These are phyloP conservation scores for Amphimallon solstitiale DNA, from an alignment of 2,888 invertebrate genomes.

Conservation along the genomic window DNA sequence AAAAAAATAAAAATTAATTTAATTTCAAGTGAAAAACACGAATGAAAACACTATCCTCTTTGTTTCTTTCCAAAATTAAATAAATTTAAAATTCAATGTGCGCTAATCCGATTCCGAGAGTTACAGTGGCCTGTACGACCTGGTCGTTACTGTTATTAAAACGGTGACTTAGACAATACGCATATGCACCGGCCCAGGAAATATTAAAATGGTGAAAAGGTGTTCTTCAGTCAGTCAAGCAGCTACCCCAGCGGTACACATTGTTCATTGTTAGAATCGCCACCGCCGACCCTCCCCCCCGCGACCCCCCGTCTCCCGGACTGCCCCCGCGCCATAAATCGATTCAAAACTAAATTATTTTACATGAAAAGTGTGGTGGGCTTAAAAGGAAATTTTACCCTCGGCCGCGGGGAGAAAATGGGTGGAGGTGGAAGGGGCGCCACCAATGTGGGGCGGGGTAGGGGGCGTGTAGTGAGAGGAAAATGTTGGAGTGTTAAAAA, in stretches of 20 bases:
- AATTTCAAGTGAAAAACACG: too few relatives aligned
- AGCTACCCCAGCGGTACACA: slow-evolving; percentile 22
- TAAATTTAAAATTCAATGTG: too few relatives aligned
- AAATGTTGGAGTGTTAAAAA: too few relatives aligned
- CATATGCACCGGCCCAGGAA: slow-evolving; percentile 21
- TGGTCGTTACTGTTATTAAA: too few relatives aligned
- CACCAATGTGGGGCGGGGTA: too few relatives aligned
- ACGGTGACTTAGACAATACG: slow-evolving; percentile 6
- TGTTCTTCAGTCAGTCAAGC: slow-evolving; percentile 21
- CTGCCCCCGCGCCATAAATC: slow-evolving; percentile 23
- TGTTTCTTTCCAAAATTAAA: too few relatives aligned
- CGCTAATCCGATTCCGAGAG: too few relatives aligned
- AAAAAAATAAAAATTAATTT: too few relatives aligned
- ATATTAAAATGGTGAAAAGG: slow-evolving; percentile 26
- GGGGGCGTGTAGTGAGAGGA: too few relatives aligned
- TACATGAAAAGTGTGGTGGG: slow-evolving; percentile 25
- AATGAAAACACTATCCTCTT: too few relatives aligned
- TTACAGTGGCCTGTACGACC: too few relatives aligned
- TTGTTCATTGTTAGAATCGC: slow-evolving; percentile 29
- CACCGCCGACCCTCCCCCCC: slow-evolving; percentile 13
- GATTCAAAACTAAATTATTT: slow-evolving; percentile 37
- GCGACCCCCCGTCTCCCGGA: slow-evolving; percentile 7
- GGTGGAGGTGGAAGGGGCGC: too few relatives aligned
- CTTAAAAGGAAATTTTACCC: slow-evolving; percentile 5
- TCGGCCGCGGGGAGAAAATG: slow-evolving; percentile 1